Conservation (phyloP, 2,113 vertebrate genomes). For the Heterotilapia buettikoferi region DNA sequence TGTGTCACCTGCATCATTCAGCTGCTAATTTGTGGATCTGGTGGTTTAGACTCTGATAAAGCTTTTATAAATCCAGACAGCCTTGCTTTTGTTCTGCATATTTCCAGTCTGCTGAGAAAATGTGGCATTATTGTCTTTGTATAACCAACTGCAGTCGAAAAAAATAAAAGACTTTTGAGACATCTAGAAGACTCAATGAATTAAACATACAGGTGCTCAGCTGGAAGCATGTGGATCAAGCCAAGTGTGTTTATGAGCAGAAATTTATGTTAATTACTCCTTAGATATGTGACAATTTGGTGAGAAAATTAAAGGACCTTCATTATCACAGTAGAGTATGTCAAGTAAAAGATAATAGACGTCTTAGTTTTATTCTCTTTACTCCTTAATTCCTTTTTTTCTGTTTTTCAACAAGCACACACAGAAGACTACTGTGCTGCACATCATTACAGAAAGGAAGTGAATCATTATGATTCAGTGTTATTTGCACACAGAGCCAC, state of each 20-base stretch:
- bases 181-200: constrained; percentile 29
- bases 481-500: background rate
- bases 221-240: constrained; percentile 41
- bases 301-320: background rate
- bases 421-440: background rate
- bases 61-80: background rate
- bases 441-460: background rate
- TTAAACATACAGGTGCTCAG: constrained; percentile 50
- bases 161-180: constrained; percentile 10
- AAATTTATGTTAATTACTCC: constrained; percentile 48
- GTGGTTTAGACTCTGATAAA: constrained; percentile 2
- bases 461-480: background rate
- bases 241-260: background rate
- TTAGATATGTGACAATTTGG: background rate
- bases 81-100: constrained; percentile 15
- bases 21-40: constrained; percentile 19
- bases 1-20: constrained; percentile 17
- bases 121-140: constrained; percentile 17
- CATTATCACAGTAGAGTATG: background rate
- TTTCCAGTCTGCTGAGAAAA: constrained; percentile 36
- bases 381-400: background rate
- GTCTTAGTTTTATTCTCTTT: background rate
- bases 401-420: background rate
- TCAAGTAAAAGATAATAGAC: background rate
- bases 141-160: constrained; percentile 19